A percentile compares a stretch with the other conserved stretches of the same genome.
Evolutionary conservation across 2,113 vertebrate genomes (phyloP).

Genomic region (Pedetes capensis): DNA sequence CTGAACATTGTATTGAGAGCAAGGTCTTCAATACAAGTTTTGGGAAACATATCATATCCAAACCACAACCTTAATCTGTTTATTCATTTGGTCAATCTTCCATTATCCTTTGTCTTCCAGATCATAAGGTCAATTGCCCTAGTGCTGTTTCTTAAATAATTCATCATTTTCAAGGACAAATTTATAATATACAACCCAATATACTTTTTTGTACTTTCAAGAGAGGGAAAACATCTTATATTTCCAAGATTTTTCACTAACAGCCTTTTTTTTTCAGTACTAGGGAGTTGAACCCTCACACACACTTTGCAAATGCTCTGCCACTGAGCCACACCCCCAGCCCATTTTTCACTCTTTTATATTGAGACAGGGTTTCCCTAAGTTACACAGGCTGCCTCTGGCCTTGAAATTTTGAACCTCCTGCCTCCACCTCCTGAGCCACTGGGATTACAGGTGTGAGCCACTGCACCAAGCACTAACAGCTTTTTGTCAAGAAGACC

Average conservation of each 20-base stretch:
- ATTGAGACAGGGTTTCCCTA: too few relatives aligned
- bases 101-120: not conserved
- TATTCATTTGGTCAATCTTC: not conserved
- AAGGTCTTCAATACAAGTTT: not conserved
- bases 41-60: not conserved
- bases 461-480: too few relatives aligned
- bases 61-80: not conserved
- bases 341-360: too few relatives aligned
- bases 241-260: not conserved
- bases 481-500: too few relatives aligned
- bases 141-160: not conserved
- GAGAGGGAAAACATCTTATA: not conserved
- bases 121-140: not conserved
- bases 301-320: too few relatives aligned
- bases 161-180: not conserved
- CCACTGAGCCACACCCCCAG: too few relatives aligned
- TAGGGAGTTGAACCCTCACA: too few relatives aligned
- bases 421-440: too few relatives aligned
- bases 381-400: too few relatives aligned
- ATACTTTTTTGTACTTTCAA: not conserved
- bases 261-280: too few relatives aligned
- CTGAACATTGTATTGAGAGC: not conserved
- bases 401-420: too few relatives aligned
- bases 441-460: too few relatives aligned
- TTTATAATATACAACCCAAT: not conserved